phyloP scores from a whole-genome alignment of 2,888 invertebrate genomes.

The Torymus texanus region DNA sequence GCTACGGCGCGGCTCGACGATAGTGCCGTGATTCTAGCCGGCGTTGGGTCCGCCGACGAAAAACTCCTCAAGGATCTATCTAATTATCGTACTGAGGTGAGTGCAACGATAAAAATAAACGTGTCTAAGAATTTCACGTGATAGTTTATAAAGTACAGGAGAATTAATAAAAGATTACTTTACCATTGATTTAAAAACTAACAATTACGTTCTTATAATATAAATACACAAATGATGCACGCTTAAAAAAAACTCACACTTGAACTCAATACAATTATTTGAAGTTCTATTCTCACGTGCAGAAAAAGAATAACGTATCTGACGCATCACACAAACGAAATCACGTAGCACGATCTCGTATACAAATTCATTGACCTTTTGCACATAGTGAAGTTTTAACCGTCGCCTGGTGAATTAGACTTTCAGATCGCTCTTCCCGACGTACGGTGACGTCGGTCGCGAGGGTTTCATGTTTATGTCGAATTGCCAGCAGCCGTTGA shows the following conservation, averaged over 20 bases:
- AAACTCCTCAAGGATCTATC: constrained; percentile 80
- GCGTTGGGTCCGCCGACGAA: constrained; percentile 83
- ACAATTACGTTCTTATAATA: neutral
- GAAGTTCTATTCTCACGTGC: too few species aligned
- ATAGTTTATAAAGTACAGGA: too few species aligned
- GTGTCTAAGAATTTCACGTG: too few species aligned
- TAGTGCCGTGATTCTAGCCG: constrained; percentile 80
- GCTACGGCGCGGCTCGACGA: constrained; percentile 77
- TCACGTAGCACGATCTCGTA: too few species aligned
- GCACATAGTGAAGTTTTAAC: too few species aligned
- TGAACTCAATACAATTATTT: too few species aligned
- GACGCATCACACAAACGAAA: too few species aligned
- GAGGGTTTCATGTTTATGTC: constrained; percentile 84
- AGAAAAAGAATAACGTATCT: too few species aligned
- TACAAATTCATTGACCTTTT: too few species aligned
- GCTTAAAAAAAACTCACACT: too few species aligned
- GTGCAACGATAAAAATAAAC: neutral
- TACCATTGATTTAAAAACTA: neutral
- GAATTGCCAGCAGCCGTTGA: constrained; percentile 83
- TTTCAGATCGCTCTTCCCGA: constrained; percentile 82
- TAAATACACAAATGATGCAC: too few species aligned
- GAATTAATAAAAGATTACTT: too few species aligned
- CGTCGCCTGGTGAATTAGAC: constrained; percentile 74
- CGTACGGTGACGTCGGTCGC: constrained; percentile 79
- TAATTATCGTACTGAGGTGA: constrained; percentile 81